These are phyloP conservation scores for Aphodius granarius DNA, from an alignment of 2,888 invertebrate species.

Conservation along the genomic window DNA sequence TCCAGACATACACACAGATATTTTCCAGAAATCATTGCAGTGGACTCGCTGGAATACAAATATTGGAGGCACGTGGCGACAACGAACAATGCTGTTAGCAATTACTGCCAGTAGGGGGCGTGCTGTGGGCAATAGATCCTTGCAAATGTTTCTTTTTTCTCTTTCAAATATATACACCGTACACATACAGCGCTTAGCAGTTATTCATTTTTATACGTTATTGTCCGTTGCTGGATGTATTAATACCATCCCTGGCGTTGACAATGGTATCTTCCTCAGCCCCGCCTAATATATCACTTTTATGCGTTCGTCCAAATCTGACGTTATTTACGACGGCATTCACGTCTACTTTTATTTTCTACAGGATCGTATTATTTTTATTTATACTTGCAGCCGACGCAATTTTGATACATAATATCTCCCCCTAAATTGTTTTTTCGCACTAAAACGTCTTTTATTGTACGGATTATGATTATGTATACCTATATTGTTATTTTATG, in stretches of 20 bases:
- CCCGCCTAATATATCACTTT: conserved; percentile 27
- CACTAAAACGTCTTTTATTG: not conserved
- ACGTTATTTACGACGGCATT: conserved; percentile 28
- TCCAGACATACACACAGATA: no score
- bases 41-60: no score
- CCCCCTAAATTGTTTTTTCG: not conserved
- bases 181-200: not conserved
- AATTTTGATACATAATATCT: not conserved
- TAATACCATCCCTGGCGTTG: conserved; percentile 23
- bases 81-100: not conserved
- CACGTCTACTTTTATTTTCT: conserved; percentile 24
- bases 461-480: not conserved
- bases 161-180: not conserved
- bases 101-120: conserved; percentile 6
- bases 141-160: not conserved
- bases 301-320: conserved; percentile 28
- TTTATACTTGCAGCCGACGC: conserved; percentile 18
- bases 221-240: conserved; percentile 22
- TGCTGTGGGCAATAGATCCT: not conserved
- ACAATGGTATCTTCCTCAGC: conserved; percentile 16
- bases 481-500: not conserved
- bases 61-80: not conserved
- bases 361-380: conserved; percentile 24
- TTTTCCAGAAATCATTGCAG: no score
- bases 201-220: conserved; percentile 26